phyloP scores from a whole-genome alignment of 2,797 vertebrate species.

The Bovichtus diacanthus region DNA sequence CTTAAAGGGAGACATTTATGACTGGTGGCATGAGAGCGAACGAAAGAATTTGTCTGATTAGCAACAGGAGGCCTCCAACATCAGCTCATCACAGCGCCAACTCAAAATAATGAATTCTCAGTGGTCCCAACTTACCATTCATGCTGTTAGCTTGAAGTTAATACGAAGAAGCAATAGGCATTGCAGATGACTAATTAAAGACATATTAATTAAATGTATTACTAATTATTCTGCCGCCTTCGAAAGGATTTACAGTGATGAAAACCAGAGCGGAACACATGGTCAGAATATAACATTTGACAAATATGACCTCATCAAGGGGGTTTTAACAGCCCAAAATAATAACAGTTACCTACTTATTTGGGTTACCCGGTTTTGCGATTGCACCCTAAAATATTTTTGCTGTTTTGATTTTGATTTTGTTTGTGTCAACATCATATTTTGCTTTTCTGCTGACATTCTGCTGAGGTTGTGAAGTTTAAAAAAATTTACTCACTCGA shows the following conservation, averaged over 20 bases:
- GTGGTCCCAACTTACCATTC: conserved; percentile 12
- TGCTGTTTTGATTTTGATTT: too few relatives aligned
- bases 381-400: background rate
- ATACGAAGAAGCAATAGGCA: conserved; percentile 5
- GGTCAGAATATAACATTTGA: background rate
- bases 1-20: background rate
- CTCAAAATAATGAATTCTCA: background rate
- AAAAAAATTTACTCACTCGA: too few relatives aligned
- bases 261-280: conserved; percentile 5
- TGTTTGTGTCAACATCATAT: too few relatives aligned
- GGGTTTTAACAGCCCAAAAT: background rate
- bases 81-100: background rate
- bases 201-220: conserved; percentile 27
- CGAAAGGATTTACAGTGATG: background rate
- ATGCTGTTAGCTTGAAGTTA: conserved; percentile 25
- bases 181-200: conserved; percentile 36
- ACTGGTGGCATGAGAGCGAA: background rate
- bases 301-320: conserved; percentile 12
- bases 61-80: background rate
- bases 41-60: background rate
- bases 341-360: background rate
- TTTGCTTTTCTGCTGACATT: too few relatives aligned
- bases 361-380: background rate
- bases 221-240: conserved; percentile 3
- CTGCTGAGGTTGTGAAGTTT: too few relatives aligned